Conservation (phyloP, 2,113 vertebrate species). For the Heterotis niloticus region DNA sequence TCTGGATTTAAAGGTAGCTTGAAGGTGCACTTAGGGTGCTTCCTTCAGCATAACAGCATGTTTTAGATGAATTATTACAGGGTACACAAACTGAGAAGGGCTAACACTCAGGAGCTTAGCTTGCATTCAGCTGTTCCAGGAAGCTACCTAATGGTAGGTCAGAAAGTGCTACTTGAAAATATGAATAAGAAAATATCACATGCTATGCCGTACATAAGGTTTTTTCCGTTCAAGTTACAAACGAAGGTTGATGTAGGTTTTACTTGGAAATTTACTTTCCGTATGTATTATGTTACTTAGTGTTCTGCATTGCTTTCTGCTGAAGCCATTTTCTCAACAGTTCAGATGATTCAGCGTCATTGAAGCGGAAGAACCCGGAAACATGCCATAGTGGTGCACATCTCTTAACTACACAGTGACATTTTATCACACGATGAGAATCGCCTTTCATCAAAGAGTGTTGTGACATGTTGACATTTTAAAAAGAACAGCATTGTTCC, state of each 20-base stretch:
- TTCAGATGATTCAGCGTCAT: not conserved
- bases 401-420: not conserved
- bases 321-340: not conserved
- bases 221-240: too few relatives aligned
- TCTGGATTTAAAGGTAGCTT: not conserved
- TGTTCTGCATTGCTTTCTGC: too few relatives aligned
- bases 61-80: not conserved
- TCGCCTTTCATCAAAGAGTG: not conserved
- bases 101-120: too few relatives aligned
- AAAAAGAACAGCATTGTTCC: constrained; percentile 11
- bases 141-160: not conserved
- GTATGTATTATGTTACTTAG: too few relatives aligned
- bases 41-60: not conserved
- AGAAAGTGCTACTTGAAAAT: not conserved
- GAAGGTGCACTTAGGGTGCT: not conserved
- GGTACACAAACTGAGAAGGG: not conserved
- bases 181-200: not conserved
- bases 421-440: constrained; percentile 11
- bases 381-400: not conserved
- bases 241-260: too few relatives aligned
- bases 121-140: not conserved
- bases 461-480: constrained; percentile 15
- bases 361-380: not conserved
- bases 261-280: too few relatives aligned
- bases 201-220: not conserved